Percentiles rank a stretch among this genome's conserved stretches.
Conservation (phyloP, 2,113 vertebrate genomes). For the Triplophysa dalaica region DNA sequence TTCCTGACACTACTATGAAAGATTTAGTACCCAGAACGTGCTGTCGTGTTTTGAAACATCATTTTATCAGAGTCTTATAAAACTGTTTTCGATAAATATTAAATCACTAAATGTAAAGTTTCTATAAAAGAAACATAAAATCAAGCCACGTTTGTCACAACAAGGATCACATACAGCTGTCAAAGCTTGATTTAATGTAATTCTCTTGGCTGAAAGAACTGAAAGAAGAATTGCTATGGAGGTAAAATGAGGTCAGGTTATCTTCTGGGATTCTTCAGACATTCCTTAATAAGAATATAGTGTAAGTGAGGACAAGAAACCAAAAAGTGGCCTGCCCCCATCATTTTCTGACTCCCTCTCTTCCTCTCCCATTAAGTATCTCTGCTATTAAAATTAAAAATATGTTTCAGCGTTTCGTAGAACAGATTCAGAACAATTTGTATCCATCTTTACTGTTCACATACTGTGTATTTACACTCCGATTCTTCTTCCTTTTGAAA, state of each 20-base stretch:
- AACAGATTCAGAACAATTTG: constrained; percentile 46
- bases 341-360: constrained; percentile 13
- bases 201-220: neutral
- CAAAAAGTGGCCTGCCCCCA: neutral
- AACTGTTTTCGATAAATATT: neutral
- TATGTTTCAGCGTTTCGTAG: constrained; percentile 24
- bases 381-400: constrained; percentile 61
- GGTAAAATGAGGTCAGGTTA: constrained; percentile 20
- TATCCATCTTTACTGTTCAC: constrained; percentile 16
- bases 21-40: neutral
- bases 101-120: neutral
- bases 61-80: neutral
- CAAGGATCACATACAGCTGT: neutral
- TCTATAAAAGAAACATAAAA: neutral
- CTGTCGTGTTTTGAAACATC: neutral
- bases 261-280: neutral
- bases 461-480: neutral
- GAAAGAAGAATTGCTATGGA: neutral
- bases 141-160: neutral
- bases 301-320: constrained; percentile 24
- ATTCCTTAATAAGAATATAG: neutral
- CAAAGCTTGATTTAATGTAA: neutral
- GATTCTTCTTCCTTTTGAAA: neutral
- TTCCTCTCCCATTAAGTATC: constrained; percentile 52
- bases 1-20: neutral